phyloP scores from a whole-genome alignment of 2,113 vertebrate genomes.

The Chroicocephalus ridibundus region DNA sequence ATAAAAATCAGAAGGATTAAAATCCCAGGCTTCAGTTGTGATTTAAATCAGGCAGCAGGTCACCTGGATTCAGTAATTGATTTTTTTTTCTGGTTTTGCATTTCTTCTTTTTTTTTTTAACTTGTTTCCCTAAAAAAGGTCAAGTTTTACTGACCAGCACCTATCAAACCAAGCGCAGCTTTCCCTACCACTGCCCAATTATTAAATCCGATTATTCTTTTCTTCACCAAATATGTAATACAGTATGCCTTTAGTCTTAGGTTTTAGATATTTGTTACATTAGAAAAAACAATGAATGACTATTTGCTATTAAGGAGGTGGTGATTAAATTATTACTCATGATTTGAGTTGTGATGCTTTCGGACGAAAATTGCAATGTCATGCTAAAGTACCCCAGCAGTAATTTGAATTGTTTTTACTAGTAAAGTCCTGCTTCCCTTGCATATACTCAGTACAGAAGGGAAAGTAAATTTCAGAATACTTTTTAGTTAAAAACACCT shows the following conservation, averaged over 20 bases:
- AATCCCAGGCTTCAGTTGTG: neutral
- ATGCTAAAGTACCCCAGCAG: neutral
- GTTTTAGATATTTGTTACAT: neutral
- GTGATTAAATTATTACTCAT: neutral
- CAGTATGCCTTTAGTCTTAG: neutral
- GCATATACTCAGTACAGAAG: neutral
- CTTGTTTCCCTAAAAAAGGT: neutral
- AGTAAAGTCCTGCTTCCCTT: neutral
- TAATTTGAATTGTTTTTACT: neutral
- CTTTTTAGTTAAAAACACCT: neutral
- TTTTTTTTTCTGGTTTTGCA: neutral
- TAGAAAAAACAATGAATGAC: neutral
- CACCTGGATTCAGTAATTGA: neutral
- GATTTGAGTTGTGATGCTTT: neutral
- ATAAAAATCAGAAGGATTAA: neutral
- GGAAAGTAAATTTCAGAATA: neutral
- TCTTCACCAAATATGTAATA: neutral
- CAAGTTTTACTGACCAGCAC: neutral
- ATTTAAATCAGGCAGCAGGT: neutral
- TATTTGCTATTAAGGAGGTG: slow-evolving; percentile 1
- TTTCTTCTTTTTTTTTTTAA: neutral
- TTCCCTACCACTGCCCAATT: neutral
- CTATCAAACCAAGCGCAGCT: neutral
- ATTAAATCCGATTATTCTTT: slow-evolving; percentile 13
- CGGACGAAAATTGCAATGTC: neutral